These are phyloP conservation scores for Dicranocentrus wangi DNA, from an alignment of 2,888 invertebrate species.

Conservation along the genomic window DNA sequence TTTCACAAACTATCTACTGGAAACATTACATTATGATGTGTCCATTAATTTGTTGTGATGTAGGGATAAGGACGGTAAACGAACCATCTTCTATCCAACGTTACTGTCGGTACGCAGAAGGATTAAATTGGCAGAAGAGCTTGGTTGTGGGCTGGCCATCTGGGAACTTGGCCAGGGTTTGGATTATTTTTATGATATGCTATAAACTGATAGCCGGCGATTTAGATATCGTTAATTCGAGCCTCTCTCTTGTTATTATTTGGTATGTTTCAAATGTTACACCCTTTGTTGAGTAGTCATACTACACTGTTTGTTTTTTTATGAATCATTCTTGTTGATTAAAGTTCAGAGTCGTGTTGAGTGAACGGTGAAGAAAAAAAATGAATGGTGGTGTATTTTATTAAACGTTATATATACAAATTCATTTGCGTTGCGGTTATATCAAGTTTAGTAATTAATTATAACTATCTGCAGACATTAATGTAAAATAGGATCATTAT, in stretches of 20 bases:
- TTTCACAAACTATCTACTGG: conserved; percentile 16
- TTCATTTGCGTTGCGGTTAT: too few relatives aligned
- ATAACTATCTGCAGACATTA: too few relatives aligned
- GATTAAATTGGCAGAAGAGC: conserved; percentile 84
- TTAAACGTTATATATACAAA: too few relatives aligned
- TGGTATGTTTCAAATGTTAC: neutral
- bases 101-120: conserved; percentile 88
- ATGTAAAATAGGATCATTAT: too few relatives aligned
- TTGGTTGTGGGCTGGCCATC: conserved; percentile 84
- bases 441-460: too few relatives aligned
- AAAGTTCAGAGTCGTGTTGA: too few relatives aligned
- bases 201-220: too few relatives aligned
- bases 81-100: conserved; percentile 91
- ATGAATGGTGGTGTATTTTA: too few relatives aligned
- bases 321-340: too few relatives aligned
- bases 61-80: conserved; percentile 82
- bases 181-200: conserved; percentile 93
- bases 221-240: too few relatives aligned
- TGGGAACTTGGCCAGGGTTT: conserved; percentile 98
- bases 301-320: too few relatives aligned
- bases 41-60: neutral
- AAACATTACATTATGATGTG: neutral
- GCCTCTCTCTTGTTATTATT: neutral
- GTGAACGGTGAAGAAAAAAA: too few relatives aligned
- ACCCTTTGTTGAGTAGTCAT: neutral